These are phyloP conservation scores for Eospalax fontanierii DNA, from an alignment of 2,797 vertebrate species.

Conservation along the genomic window DNA sequence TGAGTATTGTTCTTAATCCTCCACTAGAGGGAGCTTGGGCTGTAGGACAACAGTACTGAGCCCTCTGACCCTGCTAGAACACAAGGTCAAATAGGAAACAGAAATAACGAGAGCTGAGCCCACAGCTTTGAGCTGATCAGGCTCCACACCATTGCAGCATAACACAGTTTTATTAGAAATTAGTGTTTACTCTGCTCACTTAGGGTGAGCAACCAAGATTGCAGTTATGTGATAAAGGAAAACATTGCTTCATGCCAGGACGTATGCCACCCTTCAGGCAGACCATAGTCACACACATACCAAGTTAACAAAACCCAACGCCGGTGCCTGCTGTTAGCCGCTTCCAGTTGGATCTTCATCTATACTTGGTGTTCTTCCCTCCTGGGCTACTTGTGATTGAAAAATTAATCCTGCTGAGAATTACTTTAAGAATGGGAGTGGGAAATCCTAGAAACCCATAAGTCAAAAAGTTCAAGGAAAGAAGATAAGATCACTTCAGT, in stretches of 20 bases:
- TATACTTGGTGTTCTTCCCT: background rate
- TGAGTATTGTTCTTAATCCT: constrained; percentile 69
- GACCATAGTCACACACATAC: background rate
- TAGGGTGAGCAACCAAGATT: constrained; percentile 16
- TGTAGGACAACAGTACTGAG: background rate
- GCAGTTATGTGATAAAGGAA: constrained; percentile 28
- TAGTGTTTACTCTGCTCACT: constrained; percentile 78
- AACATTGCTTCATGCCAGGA: constrained; percentile 9
- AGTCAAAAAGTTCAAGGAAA: constrained; percentile 18
- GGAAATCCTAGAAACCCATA: constrained; percentile 19
- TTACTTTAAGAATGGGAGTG: constrained; percentile 39
- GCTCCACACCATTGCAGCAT: background rate
- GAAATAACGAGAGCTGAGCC: background rate
- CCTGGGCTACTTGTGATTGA: background rate
- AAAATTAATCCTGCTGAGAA: constrained; percentile 34
- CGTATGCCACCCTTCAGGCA: constrained; percentile 23
- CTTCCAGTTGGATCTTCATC: constrained; percentile 57
- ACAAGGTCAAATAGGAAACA: background rate
- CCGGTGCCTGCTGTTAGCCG: background rate
- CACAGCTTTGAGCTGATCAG: background rate
- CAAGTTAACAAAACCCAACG: background rate
- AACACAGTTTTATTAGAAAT: constrained; percentile 83
- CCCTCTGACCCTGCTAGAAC: background rate
- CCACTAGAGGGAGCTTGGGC: constrained; percentile 59
- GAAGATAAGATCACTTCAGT: constrained; percentile 32